Conservation (phyloP, 2,797 vertebrate genomes). For the Sebastes goodei region DNA sequence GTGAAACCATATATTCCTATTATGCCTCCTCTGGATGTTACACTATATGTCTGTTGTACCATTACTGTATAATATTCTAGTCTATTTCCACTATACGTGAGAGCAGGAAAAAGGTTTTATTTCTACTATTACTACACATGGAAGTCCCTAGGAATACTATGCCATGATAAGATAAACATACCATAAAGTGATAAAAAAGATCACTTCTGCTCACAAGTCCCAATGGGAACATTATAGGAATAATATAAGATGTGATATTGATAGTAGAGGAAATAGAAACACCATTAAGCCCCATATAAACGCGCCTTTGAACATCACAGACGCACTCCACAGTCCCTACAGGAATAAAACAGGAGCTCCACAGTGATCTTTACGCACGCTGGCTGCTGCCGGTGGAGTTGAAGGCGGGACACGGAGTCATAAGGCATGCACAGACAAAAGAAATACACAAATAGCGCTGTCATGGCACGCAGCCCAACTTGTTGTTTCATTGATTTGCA, state of each 20-base stretch:
- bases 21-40: neutral
- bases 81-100: neutral
- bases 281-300: slow-evolving; percentile 30
- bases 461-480: slow-evolving; percentile 33
- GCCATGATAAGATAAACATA: slow-evolving; percentile 26
- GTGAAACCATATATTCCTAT: neutral
- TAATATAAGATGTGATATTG: slow-evolving; percentile 41
- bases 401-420: slow-evolving; percentile 57
- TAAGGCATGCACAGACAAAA: slow-evolving; percentile 40
- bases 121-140: neutral
- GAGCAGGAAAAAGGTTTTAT: neutral
- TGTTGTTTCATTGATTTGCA: slow-evolving; percentile 27
- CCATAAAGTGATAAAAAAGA: slow-evolving; percentile 21
- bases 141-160: slow-evolving; percentile 19
- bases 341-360: neutral
- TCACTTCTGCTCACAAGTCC: slow-evolving; percentile 8
- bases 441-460: slow-evolving; percentile 44
- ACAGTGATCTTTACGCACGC: slow-evolving; percentile 9
- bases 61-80: neutral
- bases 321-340: slow-evolving; percentile 5
- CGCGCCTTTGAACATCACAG: slow-evolving; percentile 14
- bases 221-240: slow-evolving; percentile 22
- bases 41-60: neutral
- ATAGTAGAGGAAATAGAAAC: slow-evolving; percentile 18
- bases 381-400: slow-evolving; percentile 30